phyloP scores from a whole-genome alignment of 2,888 invertebrate genomes.

The Nowickia ferox region DNA sequence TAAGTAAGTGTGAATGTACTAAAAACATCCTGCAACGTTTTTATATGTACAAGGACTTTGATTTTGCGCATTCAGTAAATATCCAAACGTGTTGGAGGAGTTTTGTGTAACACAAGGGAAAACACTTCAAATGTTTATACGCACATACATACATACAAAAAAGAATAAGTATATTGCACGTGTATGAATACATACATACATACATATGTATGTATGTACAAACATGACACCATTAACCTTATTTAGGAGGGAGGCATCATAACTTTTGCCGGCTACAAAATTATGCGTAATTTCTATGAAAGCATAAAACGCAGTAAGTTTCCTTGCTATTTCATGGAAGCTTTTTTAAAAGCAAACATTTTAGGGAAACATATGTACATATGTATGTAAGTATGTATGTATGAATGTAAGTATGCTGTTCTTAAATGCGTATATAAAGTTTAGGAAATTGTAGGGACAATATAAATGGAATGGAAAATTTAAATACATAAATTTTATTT shows the following conservation, averaged over 20 bases:
- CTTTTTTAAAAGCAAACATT: not conserved
- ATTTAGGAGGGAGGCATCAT: not conserved
- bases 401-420: not conserved
- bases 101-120: too few species aligned
- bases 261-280: not conserved
- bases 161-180: not conserved
- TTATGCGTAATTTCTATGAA: slow-evolving; percentile 33
- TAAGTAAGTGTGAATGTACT: not conserved
- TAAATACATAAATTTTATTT: not conserved
- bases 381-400: not conserved
- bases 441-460: not conserved
- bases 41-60: not conserved
- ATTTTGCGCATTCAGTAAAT: too few species aligned
- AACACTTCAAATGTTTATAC: not conserved
- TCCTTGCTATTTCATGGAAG: not conserved
- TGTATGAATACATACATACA: not conserved
- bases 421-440: not conserved
- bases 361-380: not conserved
- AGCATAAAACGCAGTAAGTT: slow-evolving; percentile 27
- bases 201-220: not conserved
- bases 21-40: not conserved
- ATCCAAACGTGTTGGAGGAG: too few species aligned
- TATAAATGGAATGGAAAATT: not conserved
- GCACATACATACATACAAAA: slow-evolving; percentile 2
- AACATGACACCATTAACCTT: not conserved